Evolutionary conservation across 2,797 vertebrate genomes (phyloP), one percentile per base, ranked within the genome.

Genomic region (Babyrousa celebensis): DNA sequence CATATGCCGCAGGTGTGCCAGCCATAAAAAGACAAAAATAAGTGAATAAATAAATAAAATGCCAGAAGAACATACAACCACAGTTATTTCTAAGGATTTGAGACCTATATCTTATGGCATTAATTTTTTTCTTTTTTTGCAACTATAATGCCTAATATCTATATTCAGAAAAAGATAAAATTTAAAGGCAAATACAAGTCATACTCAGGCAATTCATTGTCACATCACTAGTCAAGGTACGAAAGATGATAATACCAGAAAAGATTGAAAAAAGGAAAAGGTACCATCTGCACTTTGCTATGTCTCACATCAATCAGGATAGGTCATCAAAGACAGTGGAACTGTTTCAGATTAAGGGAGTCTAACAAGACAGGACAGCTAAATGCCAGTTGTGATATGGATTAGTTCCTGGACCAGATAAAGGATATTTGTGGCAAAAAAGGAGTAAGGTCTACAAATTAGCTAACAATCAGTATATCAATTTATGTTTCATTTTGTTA

Each of bases 151-250:
- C 18, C 52, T 86, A 94, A 52, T 68, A 48, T 82, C 89, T 84
- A 87, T 72, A 84, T 32, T 84, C 65, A 91, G 70, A 65, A 83
- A 85, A 95, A 82, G 32, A 67, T 70, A 65, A 68, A 54, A 86
- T 36, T 86, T 70, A 70, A 52, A 86, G 58, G 70, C 62, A 93
- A 87, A 78, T 72, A 23, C 52, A 74, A 93, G 21, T 75, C 75
- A 68, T 68, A 62, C 29, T 23, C 62, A 20, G n/a, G 54, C 25
- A 32, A 84, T 43, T 87, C 77, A 93, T 4, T 58, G 58, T 80
- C 20, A 52, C 23, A 36, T 36, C 65, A 29, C 20, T 72, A 56
- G 58, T 21, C 60, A n/a, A 29, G n/a, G 71, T 15, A 71, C 16
- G 43, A 85, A 72, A 85, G 25, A 60, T 8, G 48, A 70, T 65